A percentile compares a stretch with the other conserved stretches of the same genome.
Conservation (phyloP, 2,797 vertebrate species). For the Fringilla coelebs region DNA sequence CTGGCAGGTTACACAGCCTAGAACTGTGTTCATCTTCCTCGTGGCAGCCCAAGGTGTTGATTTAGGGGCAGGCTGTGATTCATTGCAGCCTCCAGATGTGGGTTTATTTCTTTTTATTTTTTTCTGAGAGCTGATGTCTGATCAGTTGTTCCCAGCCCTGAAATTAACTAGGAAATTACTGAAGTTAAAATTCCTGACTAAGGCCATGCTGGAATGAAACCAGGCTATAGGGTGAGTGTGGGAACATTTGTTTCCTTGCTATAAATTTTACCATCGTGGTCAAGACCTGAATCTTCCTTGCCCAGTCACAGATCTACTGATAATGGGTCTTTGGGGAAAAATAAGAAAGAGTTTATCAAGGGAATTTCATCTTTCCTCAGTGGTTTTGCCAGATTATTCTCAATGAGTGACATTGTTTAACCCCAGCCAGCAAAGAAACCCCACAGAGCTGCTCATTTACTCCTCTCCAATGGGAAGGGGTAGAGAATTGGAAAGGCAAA, state of each 20-base stretch:
- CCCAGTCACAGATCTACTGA: not conserved
- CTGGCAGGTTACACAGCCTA: not conserved
- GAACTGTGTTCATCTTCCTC: not conserved
- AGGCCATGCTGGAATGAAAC: not conserved
- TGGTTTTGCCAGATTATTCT: not conserved
- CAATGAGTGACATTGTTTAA: not conserved
- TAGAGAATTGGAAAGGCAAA: not conserved
- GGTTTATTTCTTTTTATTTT: accelerated
- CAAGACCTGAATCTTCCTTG: not conserved
- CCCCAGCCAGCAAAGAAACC: not conserved
- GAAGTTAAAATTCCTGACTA: not conserved
- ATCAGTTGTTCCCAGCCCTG: not conserved
- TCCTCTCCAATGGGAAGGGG: not conserved
- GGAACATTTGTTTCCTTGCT: not conserved
- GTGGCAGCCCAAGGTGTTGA: not conserved
- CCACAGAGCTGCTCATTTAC: not conserved
- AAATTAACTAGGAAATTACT: not conserved
- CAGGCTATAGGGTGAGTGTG: not conserved
- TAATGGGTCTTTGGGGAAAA: not conserved
- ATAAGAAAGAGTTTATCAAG: not conserved
- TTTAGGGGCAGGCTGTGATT: not conserved
- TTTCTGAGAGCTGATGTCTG: not conserved
- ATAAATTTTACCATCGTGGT: not conserved
- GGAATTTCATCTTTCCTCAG: not conserved
- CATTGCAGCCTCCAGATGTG: not conserved